Base-by-base conservation (phyloP, 2,797 vertebrate genomes). In the Uromys caudimaculatus region DNA sequence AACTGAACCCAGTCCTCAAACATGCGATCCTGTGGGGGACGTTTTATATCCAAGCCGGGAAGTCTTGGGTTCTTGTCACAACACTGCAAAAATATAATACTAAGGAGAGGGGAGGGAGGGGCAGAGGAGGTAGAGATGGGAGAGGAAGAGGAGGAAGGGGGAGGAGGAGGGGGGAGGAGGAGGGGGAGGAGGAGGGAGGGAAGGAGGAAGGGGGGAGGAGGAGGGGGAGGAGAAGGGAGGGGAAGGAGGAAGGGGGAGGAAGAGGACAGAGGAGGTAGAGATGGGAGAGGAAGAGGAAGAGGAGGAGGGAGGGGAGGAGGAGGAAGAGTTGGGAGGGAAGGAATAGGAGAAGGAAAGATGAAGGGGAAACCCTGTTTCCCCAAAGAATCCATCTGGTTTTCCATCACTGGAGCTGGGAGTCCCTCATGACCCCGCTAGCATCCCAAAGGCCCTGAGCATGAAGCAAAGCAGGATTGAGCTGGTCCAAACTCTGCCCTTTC, bases 241-340 rank as follows among this genome's bases (percentile, higher is more conserved):
- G 7, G 17, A 41, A 23, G 12, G 11, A 29, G 62, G 2, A 17
- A 35, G 52, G 16, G 3, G 4, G 8, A 44, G 10, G 13, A 7
- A 23, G 12, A 4, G 13, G 21, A 10, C 11, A 21, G 14, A 16
- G 10, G 17, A 10, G 0, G 17, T 0, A 3, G 21, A 32, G 8
- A 16, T n/a, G 27, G 27, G 2, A 50, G 35, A 29, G 32, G 44
- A 23, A 1, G 14, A 24, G 23, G n/a, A 41, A 32, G 10, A 27
- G 8, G 44, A 3, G 47, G 38, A 24, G 32, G 1, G 27, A 0
- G 32, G 27, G 0, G 32, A 6, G 14, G 11, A 21, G 56, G 13
- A 41, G n/a, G n/a, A 64, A 64, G 24, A 17, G 44, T n/a, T 69
- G 67, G 67, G 29, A 69, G 82, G 41, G 67, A 38, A 47, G 12